These are phyloP conservation scores for Falco columbarius DNA, from an alignment of 2,797 vertebrate genomes.

Conservation along the genomic window DNA sequence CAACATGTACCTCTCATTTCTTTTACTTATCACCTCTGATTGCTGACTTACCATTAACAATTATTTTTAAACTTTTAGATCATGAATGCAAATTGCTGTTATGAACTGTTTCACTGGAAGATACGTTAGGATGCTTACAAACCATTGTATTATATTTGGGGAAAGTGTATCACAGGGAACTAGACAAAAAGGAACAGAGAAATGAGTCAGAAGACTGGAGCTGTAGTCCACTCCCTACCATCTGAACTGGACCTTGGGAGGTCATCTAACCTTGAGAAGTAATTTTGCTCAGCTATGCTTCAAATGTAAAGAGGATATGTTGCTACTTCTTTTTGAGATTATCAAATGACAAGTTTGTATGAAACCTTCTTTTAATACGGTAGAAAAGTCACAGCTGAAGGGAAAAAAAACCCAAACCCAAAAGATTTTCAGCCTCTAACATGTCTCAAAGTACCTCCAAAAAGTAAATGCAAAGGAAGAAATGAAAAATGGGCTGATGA, in stretches of 20 bases:
- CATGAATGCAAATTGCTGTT: conserved; percentile 34
- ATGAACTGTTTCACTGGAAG: neutral
- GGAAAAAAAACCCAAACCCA: neutral
- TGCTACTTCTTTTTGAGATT: neutral
- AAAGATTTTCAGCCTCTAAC: neutral
- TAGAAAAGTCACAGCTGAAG: neutral
- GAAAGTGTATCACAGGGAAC: neutral
- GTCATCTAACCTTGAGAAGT: neutral
- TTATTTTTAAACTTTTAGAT: conserved; percentile 46
- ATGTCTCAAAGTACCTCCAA: neutral
- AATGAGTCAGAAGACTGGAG: neutral
- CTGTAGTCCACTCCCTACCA: neutral
- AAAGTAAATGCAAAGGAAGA: neutral
- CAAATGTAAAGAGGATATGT: neutral
- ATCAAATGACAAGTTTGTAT: neutral
- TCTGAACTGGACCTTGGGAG: neutral
- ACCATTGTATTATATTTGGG: neutral
- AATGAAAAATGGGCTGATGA: neutral
- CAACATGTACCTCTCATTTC: conserved; percentile 32
- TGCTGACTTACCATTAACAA: conserved; percentile 21
- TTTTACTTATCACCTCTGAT: conserved; percentile 58
- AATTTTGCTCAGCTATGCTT: neutral
- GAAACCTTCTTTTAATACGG: neutral
- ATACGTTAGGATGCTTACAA: neutral
- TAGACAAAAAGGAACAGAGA: neutral